Percentiles rank a stretch among this genome's conserved stretches.
phyloP scores from a whole-genome alignment of 2,888 invertebrate genomes.

The Agapostemon virescens region DNA sequence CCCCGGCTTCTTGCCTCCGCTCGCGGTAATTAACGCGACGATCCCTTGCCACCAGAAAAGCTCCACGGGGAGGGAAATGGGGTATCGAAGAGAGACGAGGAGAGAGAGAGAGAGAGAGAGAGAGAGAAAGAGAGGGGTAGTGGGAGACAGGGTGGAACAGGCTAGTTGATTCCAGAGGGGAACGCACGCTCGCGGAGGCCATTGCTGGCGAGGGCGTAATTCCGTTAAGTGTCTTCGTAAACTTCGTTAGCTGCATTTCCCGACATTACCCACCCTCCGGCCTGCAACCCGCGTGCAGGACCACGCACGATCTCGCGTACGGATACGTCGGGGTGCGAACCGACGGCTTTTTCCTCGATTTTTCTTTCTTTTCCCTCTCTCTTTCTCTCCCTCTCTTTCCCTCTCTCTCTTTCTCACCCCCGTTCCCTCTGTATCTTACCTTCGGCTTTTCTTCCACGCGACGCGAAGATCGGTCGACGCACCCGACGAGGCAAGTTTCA shows the following conservation, averaged over 20 bases:
- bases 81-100: background rate
- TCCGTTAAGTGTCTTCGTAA: conserved; percentile 77
- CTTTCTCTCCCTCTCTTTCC: too few relatives aligned
- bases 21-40: conserved; percentile 70
- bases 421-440: background rate
- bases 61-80: conserved; percentile 27
- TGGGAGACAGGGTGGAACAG: conserved; percentile 18
- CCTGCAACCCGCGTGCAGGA: conserved; percentile 38
- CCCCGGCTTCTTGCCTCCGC: conserved; percentile 67
- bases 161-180: conserved; percentile 24
- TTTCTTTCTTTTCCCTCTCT: background rate
- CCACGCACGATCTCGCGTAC: conserved; percentile 12
- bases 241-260: conserved; percentile 77
- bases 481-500: background rate
- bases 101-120: conserved; percentile 17
- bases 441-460: background rate
- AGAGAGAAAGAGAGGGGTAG: conserved; percentile 14
- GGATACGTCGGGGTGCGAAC: conserved; percentile 7
- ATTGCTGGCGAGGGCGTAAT: conserved; percentile 70
- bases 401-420: background rate
- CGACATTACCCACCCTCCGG: conserved; percentile 69
- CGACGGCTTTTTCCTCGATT: background rate
- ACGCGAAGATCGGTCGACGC: background rate
- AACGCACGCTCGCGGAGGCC: conserved; percentile 51
- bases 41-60: conserved; percentile 62